Evolutionary conservation across 1,140 invertebrate species (phyloP).

Genomic region (Heliconius himera): DNA sequence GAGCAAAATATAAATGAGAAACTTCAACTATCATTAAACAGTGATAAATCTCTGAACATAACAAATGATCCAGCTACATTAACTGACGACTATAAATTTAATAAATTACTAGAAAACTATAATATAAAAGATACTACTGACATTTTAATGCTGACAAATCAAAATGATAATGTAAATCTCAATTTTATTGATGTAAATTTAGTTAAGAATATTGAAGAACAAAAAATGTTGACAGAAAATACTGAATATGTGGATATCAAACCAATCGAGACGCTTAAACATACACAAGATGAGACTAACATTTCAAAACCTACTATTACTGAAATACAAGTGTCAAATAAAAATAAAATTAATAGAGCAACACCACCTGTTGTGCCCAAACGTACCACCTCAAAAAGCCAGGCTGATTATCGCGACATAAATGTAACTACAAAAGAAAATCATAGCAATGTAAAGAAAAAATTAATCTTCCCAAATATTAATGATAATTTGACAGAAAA

Average conservation of each 20-base stretch:
- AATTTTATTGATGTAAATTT: not conserved
- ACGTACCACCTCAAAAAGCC: constrained; percentile 14
- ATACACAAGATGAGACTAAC: not conserved
- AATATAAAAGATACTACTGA: constrained; percentile 3
- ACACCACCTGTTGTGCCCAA: constrained; percentile 17
- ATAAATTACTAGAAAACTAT: constrained; percentile 55
- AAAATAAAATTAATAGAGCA: not conserved
- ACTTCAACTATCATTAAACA: not conserved
- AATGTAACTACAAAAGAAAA: constrained; percentile 16
- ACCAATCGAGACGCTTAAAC: not conserved
- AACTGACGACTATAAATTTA: constrained; percentile 72
- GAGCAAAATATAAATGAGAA: constrained; percentile 37
- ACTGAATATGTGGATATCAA: not conserved
- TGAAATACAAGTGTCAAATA: not conserved
- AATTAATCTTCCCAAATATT: not conserved
- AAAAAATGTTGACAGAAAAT: not conserved
- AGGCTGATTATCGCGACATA: not conserved
- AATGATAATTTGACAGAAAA: not conserved
- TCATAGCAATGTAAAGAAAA: constrained; percentile 19
- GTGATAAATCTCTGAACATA: constrained; percentile 10
- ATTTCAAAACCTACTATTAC: not conserved
- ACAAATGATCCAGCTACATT: constrained; percentile 47
- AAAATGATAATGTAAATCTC: not conserved
- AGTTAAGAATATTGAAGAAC: not conserved
- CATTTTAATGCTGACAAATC: not conserved